These are phyloP conservation scores for Emydoidea blandingii DNA, from an alignment of 2,797 vertebrate genomes.

Conservation along the genomic window DNA sequence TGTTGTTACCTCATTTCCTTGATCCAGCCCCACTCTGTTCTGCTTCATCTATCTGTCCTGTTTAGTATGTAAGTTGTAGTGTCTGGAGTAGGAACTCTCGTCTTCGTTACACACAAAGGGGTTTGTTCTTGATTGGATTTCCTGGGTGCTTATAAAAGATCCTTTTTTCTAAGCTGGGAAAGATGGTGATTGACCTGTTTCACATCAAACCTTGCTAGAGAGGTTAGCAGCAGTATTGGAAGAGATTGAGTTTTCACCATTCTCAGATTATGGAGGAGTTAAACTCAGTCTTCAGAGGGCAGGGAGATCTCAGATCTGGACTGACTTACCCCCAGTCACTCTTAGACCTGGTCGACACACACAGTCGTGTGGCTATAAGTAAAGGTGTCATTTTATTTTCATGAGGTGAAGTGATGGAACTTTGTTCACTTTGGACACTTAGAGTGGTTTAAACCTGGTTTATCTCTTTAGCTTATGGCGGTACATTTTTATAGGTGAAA, in stretches of 20 bases:
- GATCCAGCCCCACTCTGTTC: not conserved
- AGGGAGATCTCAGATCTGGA: too few species aligned
- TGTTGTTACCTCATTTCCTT: fast-evolving
- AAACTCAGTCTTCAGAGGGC: too few species aligned
- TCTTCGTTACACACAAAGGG: fast-evolving
- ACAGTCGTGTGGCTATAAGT: too few species aligned
- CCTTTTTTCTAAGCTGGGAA: not conserved
- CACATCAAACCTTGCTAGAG: not conserved
- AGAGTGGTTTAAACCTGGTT: too few species aligned
- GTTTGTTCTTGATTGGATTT: not conserved
- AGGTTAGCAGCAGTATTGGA: fast-evolving
- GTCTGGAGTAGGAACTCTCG: not conserved
- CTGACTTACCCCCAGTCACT: too few species aligned
- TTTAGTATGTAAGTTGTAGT: not conserved
- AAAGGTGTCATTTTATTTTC: too few species aligned
- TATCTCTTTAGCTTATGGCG: too few species aligned
- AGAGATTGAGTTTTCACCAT: not conserved
- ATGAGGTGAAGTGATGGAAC: too few species aligned
- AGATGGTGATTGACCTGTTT: not conserved
- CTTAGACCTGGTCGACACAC: too few species aligned
- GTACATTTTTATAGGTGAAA: too few species aligned
- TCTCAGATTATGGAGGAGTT: too few species aligned
- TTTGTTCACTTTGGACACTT: too few species aligned
- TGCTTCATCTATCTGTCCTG: not conserved
- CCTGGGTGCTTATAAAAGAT: not conserved